Conservation (phyloP, 2,888 invertebrate species). For the Acanthoscelides obtectus region DNA sequence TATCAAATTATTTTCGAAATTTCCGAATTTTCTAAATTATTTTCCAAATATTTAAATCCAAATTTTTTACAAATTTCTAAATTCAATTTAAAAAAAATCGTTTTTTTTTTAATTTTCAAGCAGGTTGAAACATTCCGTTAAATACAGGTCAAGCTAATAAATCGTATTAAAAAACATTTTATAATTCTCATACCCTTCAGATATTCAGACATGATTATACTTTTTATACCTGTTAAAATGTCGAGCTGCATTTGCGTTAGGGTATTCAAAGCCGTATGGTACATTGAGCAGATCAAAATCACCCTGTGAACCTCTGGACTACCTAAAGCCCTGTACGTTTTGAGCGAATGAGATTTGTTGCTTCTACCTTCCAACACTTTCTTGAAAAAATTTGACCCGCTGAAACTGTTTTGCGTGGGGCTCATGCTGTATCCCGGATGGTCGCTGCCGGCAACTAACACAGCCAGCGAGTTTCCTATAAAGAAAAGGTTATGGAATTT, state of each 20-base stretch:
- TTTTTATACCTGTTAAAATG: constrained; percentile 75
- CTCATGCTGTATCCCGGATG: constrained; percentile 38
- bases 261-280: constrained; percentile 85
- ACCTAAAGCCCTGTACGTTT: constrained; percentile 70
- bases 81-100: too few species aligned
- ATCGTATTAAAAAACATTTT: too few species aligned
- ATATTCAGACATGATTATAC: background rate
- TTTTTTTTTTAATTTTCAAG: too few species aligned
- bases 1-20: too few species aligned
- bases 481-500: constrained; percentile 8
- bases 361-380: constrained; percentile 58
- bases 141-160: too few species aligned
- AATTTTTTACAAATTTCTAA: too few species aligned
- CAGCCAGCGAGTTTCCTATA: constrained; percentile 44
- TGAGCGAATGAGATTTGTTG: constrained; percentile 58
- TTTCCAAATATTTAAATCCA: too few species aligned
- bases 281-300: constrained; percentile 85
- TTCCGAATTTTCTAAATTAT: too few species aligned
- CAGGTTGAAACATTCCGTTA: too few species aligned
- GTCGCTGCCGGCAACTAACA: constrained; percentile 30
- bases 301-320: constrained; percentile 78
- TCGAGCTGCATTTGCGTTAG: constrained; percentile 87
- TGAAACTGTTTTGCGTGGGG: constrained; percentile 44
- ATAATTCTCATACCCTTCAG: too few species aligned
- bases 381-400: constrained; percentile 53